Base-by-base conservation (phyloP, 2,888 invertebrate species). In the Clivina fossor region DNA sequence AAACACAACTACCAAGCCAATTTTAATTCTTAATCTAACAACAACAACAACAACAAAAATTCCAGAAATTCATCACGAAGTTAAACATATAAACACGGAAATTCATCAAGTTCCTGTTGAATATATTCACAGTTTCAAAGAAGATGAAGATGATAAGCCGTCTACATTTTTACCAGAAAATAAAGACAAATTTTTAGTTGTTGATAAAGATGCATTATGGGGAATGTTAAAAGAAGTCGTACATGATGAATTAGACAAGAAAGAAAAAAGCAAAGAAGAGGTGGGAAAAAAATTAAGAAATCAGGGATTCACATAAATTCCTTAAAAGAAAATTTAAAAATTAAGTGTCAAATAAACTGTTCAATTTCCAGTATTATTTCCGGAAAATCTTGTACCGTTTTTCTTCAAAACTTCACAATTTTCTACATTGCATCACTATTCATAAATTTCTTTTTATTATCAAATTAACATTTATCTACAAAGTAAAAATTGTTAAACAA, bases 171-270 rank as follows among this genome's bases (percentile, higher is more conserved):
- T 66, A 9, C 70, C 71, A 2, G 70, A 73, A 59, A 66, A 66
- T 20, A 73, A 74, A 62, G 79, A 76, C 63, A 77, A 78, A 43
- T 80, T 78, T 61, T 77, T 82, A 60, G 76, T 83, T 54, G 67
- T 82, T 49, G 79, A 83, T 63, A 80, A 81, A 65, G 80, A 81
- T 59, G 78, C 78, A 56, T 69, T 83, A 37, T 83, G 83, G 83
- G 81, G 81, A 48, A 73, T 83, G 64, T 69, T 83, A 11, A 80
- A 81, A 66, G 83, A 83, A 70, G 80, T 72, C 2, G 74, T 74
- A 4, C 68, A 71, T 56, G 70, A 72, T 22, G 66, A 66, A 55
- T 59, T 66, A 35, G 63, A 63, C 41, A 64, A 64, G 43, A 62
- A 54, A 19, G 46, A 35, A 24, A 51, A 51, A 24, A 51, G 51